phyloP scores from a whole-genome alignment of 2,888 invertebrate species.

The Harpalus rubripes region DNA sequence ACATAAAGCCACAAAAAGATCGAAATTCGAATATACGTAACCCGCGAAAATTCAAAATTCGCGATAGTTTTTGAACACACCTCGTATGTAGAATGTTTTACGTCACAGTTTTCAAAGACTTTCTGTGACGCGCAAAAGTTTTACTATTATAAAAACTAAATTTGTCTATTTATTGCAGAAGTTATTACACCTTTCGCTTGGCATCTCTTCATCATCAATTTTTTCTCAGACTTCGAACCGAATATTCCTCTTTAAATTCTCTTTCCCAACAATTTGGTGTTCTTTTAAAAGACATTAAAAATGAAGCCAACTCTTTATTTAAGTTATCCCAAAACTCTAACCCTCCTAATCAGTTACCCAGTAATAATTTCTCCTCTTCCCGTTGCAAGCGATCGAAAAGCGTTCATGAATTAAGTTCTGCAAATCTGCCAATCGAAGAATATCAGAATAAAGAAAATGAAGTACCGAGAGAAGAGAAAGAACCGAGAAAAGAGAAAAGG shows the following conservation, averaged over 20 bases:
- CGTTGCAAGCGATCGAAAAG: constrained; percentile 77
- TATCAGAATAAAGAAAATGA: constrained; percentile 86
- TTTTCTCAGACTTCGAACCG: constrained; percentile 86
- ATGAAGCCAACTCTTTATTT: constrained; percentile 76
- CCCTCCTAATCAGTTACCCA: constrained; percentile 7
- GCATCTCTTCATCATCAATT: constrained; percentile 89
- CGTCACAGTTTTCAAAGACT: too few species aligned
- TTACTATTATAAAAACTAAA: too few species aligned
- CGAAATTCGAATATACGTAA: too few species aligned
- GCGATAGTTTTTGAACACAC: too few species aligned
- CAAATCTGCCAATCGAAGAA: constrained; percentile 79
- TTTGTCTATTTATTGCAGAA: constrained; percentile 77
- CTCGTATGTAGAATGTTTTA: too few species aligned
- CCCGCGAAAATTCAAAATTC: too few species aligned
- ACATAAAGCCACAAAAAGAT: too few species aligned
- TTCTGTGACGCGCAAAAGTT: too few species aligned
- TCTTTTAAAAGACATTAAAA: constrained; percentile 78
- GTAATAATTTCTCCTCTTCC: constrained; percentile 42
- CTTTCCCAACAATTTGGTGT: constrained; percentile 82
- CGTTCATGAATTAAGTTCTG: constrained; percentile 78
- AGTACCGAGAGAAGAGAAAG: constrained; percentile 75
- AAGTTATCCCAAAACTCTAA: constrained; percentile 73
- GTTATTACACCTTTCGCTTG: constrained; percentile 87
- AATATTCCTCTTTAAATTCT: constrained; percentile 84
- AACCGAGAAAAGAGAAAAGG: constrained; percentile 74